Evolutionary conservation across 2,888 invertebrate genomes (phyloP).

Genomic region (Dynastes hyllus): DNA sequence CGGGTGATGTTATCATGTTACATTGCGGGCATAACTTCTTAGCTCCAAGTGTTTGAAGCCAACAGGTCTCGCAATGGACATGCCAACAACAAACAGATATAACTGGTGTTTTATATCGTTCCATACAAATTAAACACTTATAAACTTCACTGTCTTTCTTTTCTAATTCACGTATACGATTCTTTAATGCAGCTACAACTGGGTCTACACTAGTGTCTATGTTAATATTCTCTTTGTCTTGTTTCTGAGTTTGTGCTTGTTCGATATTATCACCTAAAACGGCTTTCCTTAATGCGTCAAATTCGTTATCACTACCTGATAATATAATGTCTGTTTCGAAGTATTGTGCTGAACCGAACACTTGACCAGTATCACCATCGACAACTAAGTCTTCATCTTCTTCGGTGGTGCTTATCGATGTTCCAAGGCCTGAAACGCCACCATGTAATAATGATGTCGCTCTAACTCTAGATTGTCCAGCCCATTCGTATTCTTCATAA

Average conservation of each 20-base stretch:
- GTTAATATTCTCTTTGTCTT: conserved; percentile 46
- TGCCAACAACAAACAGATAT: conserved; percentile 98
- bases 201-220: conserved; percentile 66
- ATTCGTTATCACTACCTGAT: conserved; percentile 73
- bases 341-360: conserved; percentile 91
- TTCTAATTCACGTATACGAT: conserved; percentile 85
- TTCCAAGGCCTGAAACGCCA: conserved; percentile 75
- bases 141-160: conserved; percentile 77
- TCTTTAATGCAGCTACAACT: conserved; percentile 83
- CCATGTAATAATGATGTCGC: conserved; percentile 82
- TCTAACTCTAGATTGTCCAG: conserved; percentile 87
- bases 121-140: conserved; percentile 93
- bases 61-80: conserved; percentile 92
- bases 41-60: conserved; percentile 82
- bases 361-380: conserved; percentile 90
- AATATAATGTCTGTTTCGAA: conserved; percentile 82
- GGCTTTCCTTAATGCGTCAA: conserved; percentile 74
- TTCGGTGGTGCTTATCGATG: conserved; percentile 68
- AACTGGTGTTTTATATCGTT: conserved; percentile 87
- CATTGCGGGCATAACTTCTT: conserved; percentile 97
- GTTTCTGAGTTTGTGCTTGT: conserved; percentile 61
- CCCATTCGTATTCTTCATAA: conserved; percentile 93
- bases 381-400: conserved; percentile 87
- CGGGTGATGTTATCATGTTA: conserved; percentile 92
- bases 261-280: conserved; percentile 66